Evolutionary conservation across 2,113 vertebrate genomes (phyloP).

Genomic region (Gymnarchus niloticus): DNA sequence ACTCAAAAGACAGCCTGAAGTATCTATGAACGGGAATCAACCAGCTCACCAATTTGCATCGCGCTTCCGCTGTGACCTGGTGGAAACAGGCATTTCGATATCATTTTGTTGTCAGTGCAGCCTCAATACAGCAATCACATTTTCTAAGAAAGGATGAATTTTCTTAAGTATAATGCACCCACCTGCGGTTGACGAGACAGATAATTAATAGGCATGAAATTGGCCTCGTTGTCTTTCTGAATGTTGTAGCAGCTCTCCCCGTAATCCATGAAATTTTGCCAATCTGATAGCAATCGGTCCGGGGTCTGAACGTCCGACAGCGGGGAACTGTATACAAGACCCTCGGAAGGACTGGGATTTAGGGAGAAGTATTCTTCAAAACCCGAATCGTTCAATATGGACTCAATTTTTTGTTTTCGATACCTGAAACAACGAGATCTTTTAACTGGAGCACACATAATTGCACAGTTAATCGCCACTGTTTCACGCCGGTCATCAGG

Average conservation of each 20-base stretch:
- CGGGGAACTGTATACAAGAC: conserved; percentile 2
- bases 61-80: conserved; percentile 80
- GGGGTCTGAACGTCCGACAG: not conserved
- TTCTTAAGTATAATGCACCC: conserved; percentile 29
- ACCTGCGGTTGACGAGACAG: conserved; percentile 81
- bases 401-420: conserved; percentile 60
- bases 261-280: conserved; percentile 71
- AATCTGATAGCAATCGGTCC: conserved; percentile 34
- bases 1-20: conserved; percentile 79
- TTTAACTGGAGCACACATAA: conserved; percentile 48
- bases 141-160: not conserved
- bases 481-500: conserved; percentile 18
- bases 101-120: not conserved
- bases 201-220: conserved; percentile 68
- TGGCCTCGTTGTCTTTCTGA: conserved; percentile 66
- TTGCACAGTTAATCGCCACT: conserved; percentile 3
- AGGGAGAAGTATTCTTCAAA: conserved; percentile 64
- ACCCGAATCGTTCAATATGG: conserved; percentile 63
- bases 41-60: conserved; percentile 89
- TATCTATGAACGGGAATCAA: conserved; percentile 78
- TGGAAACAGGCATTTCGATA: not conserved
- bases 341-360: conserved; percentile 32
- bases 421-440: conserved; percentile 45
- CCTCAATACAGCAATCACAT: not conserved
- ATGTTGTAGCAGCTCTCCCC: conserved; percentile 76